phyloP scores from a whole-genome alignment of 2,888 invertebrate genomes.

The Zootermopsis nevadensis region DNA sequence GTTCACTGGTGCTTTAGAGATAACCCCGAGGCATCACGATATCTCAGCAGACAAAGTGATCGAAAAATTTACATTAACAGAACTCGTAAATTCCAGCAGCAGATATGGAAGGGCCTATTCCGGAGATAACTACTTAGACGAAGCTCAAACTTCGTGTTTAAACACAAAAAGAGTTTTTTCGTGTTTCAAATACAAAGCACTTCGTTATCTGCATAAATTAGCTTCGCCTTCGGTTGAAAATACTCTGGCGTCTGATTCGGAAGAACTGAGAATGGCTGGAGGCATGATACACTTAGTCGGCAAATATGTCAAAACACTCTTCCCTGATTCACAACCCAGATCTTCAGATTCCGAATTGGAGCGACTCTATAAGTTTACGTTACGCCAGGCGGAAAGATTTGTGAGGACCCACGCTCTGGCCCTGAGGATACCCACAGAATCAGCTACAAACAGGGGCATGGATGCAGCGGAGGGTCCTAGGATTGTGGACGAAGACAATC shows the following conservation, averaged over 20 bases:
- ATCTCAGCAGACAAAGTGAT: background rate
- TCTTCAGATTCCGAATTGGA: conserved; percentile 50
- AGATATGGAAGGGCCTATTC: background rate
- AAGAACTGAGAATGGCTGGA: conserved; percentile 18
- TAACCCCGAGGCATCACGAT: too few species aligned
- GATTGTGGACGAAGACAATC: conserved; percentile 40
- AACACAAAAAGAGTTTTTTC: conserved; percentile 51
- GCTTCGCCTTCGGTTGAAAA: conserved; percentile 57
- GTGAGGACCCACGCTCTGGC: conserved; percentile 48
- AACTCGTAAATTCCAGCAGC: background rate
- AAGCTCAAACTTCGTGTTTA: conserved; percentile 42
- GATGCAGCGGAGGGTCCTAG: conserved; percentile 31
- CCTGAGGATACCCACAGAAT: conserved; percentile 33
- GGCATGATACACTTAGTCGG: conserved; percentile 60
- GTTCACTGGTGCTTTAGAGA: background rate
- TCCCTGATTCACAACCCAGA: conserved; percentile 49
- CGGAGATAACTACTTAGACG: conserved; percentile 50
- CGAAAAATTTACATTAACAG: background rate
- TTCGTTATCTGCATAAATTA: conserved; percentile 59
- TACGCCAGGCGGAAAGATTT: conserved; percentile 49
- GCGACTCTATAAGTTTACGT: conserved; percentile 44
- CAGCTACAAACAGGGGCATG: conserved; percentile 26
- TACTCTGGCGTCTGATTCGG: background rate
- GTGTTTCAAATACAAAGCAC: conserved; percentile 60
- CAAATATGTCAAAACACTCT: conserved; percentile 53